Evolutionary conservation across 2,797 vertebrate species (phyloP).

Genomic region (Gallinago solitaria): DNA sequence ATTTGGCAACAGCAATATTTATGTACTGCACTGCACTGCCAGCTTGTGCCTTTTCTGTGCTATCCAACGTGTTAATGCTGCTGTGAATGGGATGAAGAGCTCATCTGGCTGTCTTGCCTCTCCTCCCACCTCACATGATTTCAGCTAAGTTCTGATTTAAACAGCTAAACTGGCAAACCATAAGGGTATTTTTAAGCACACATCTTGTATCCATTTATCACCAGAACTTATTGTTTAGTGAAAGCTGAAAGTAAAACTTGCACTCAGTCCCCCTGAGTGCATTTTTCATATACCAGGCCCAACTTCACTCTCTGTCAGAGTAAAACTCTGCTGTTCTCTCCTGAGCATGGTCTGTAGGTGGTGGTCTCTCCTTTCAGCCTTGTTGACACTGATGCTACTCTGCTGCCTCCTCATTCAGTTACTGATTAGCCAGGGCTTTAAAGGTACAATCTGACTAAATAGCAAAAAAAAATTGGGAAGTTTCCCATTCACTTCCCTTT

Average conservation of each 20-base stretch:
- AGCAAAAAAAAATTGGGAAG: not conserved
- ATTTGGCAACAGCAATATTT: not conserved
- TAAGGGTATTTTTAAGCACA: not conserved
- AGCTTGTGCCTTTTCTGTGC: not conserved
- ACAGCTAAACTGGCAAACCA: not conserved
- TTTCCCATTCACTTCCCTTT: not conserved
- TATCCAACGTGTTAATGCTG: not conserved
- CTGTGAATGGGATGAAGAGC: not conserved
- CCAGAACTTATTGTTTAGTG: not conserved
- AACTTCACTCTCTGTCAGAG: not conserved
- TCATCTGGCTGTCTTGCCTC: not conserved
- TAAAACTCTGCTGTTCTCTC: not conserved
- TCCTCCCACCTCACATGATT: not conserved
- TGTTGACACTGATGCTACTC: not conserved
- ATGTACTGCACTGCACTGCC: not conserved
- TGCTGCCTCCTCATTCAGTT: not conserved
- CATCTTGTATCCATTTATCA: not conserved
- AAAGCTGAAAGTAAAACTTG: not conserved
- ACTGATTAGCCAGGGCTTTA: not conserved
- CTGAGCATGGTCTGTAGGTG: rapidly evolving
- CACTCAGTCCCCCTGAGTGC: not conserved
- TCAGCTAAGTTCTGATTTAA: not conserved
- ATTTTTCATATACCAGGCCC: not conserved
- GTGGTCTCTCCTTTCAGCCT: not conserved
- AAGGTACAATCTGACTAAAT: not conserved